Conservation (phyloP, 2,888 invertebrate genomes). For the Strigamia maritima region DNA sequence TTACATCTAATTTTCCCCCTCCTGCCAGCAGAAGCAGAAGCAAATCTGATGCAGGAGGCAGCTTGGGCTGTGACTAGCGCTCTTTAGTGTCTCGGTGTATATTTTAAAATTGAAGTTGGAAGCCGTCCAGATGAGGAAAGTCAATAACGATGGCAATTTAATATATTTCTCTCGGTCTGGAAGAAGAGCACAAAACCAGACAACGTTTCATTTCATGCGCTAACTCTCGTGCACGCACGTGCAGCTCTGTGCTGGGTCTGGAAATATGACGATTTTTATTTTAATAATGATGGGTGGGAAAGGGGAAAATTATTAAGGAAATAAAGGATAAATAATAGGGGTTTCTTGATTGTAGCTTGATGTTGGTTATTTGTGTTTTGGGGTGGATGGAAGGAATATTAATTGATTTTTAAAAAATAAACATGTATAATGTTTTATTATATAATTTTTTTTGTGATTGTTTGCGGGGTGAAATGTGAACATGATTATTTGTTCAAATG, state of each 20-base stretch:
- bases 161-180: constrained; percentile 32
- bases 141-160: constrained; percentile 40
- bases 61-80: constrained; percentile 16
- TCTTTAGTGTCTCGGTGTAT: constrained; percentile 40
- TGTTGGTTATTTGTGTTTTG: too few species aligned
- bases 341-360: too few species aligned
- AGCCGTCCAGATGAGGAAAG: constrained; percentile 38
- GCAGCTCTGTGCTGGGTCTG: not conserved
- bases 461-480: too few species aligned
- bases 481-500: too few species aligned
- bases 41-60: constrained; percentile 38
- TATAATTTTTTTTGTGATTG: too few species aligned
- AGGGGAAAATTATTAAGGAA: not conserved
- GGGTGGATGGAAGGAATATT: too few species aligned
- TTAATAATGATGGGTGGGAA: not conserved
- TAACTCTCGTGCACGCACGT: not conserved
- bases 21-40: constrained; percentile 19
- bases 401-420: too few species aligned
- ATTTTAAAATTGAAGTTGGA: constrained; percentile 41
- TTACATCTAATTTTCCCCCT: constrained; percentile 36
- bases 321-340: not conserved
- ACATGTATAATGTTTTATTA: too few species aligned
- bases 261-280: constrained; percentile 12
- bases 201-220: constrained; percentile 15
- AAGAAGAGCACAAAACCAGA: constrained; percentile 13